Evolutionary conservation across 2,797 vertebrate species (phyloP).

Genomic region (Sus cebifrons): DNA sequence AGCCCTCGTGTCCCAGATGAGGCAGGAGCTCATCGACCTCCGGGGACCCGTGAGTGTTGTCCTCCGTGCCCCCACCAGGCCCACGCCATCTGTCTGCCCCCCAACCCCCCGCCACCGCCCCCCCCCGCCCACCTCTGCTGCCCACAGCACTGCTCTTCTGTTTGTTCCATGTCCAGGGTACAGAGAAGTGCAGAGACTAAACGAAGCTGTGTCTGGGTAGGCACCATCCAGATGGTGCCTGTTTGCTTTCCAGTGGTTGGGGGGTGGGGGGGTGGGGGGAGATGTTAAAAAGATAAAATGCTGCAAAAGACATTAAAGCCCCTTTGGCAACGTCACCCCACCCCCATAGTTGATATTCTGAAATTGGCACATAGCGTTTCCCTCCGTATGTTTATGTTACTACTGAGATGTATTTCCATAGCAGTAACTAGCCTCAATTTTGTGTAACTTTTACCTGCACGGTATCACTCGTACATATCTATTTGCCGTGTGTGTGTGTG

Average conservation of each 20-base stretch:
- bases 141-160: fast-evolving
- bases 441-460: neutral
- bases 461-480: neutral
- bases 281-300: too few species aligned
- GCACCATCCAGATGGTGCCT: neutral
- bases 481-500: neutral
- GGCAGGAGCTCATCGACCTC: conserved; percentile 98
- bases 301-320: neutral
- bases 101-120: too few species aligned
- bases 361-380: neutral
- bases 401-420: neutral
- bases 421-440: neutral
- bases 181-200: neutral
- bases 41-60: conserved; percentile 95
- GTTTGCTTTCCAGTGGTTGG: neutral
- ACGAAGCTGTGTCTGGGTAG: fast-evolving
- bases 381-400: neutral
- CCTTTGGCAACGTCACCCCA: too few species aligned
- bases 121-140: neutral
- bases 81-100: neutral
- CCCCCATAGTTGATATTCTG: neutral
- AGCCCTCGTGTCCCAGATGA: conserved; percentile 97
- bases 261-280: neutral
- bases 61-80: fast-evolving
- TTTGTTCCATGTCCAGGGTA: neutral